These are phyloP conservation scores for Abscondita cerata DNA, from an alignment of 2,888 invertebrate genomes.

Conservation along the genomic window DNA sequence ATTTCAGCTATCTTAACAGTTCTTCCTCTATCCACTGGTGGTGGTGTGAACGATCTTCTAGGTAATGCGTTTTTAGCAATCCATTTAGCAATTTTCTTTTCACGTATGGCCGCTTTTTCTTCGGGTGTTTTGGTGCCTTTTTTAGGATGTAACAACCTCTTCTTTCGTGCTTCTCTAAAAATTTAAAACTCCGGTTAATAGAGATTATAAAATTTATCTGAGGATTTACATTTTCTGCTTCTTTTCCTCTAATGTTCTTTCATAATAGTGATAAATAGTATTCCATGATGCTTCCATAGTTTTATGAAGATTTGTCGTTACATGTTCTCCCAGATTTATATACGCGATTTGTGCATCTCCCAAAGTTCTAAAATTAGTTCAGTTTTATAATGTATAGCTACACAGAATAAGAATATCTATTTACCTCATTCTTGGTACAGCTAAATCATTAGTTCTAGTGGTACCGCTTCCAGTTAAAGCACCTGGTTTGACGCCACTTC, in stretches of 20 bases:
- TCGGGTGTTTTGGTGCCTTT: not conserved
- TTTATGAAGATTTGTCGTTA: constrained; percentile 32
- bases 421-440: constrained; percentile 33
- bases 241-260: constrained; percentile 16
- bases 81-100: constrained; percentile 45
- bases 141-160: not conserved
- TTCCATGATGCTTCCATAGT: constrained; percentile 34
- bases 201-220: not conserved
- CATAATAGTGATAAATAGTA: constrained; percentile 38
- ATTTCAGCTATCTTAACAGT: constrained; percentile 32
- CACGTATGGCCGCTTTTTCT: constrained; percentile 20
- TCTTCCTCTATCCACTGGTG: constrained; percentile 29
- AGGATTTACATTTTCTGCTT: constrained; percentile 12
- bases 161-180: constrained; percentile 7
- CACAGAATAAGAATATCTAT: not conserved
- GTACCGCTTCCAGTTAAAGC: constrained; percentile 23
- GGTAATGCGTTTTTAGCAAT: constrained; percentile 49
- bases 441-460: constrained; percentile 31
- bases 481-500: constrained; percentile 24
- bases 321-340: constrained; percentile 19
- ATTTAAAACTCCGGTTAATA: too few relatives aligned
- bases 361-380: constrained; percentile 27
- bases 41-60: constrained; percentile 40
- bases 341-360: constrained; percentile 20
- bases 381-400: not conserved